These are phyloP conservation scores for Toxotes jaculatrix DNA, from an alignment of 2,113 vertebrate species.

Conservation along the genomic window DNA sequence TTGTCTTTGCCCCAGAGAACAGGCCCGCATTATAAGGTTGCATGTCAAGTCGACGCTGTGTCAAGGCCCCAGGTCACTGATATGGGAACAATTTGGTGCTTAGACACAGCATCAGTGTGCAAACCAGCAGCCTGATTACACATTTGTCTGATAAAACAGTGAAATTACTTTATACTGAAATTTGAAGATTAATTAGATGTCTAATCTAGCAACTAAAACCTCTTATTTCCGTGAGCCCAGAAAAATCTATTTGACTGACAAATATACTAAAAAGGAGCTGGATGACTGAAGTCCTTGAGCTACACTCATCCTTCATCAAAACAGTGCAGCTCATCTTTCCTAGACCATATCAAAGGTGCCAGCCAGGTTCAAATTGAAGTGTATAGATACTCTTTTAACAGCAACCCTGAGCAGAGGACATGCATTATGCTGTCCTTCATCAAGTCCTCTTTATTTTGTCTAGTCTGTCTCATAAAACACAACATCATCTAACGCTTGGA, in stretches of 20 bases:
- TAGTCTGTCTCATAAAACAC: not conserved
- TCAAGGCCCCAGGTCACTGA: conserved; percentile 27
- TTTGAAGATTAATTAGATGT: not conserved
- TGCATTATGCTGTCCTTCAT: conserved; percentile 8
- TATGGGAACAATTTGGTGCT: conserved; percentile 33
- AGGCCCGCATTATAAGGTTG: conserved; percentile 30
- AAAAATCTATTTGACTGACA: not conserved
- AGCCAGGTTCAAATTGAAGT: not conserved
- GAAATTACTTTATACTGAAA: not conserved
- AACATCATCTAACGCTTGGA: not conserved
- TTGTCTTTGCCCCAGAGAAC: conserved; percentile 43
- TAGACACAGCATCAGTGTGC: not conserved
- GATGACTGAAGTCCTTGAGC: not conserved
- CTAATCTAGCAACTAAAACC: not conserved
- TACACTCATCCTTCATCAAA: not conserved
- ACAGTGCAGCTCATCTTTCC: not conserved
- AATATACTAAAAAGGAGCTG: not conserved
- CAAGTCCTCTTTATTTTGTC: conserved; percentile 12
- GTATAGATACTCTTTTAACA: not conserved
- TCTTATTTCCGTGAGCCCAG: not conserved
- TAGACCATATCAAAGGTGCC: not conserved
- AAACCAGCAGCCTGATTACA: conserved; percentile 13
- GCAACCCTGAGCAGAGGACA: not conserved
- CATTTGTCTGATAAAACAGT: not conserved
- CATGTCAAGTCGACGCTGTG: conserved; percentile 16